These are phyloP conservation scores for Thaumetopoea pityocampa DNA, from an alignment of 1,140 invertebrate genomes.

Conservation along the genomic window DNA sequence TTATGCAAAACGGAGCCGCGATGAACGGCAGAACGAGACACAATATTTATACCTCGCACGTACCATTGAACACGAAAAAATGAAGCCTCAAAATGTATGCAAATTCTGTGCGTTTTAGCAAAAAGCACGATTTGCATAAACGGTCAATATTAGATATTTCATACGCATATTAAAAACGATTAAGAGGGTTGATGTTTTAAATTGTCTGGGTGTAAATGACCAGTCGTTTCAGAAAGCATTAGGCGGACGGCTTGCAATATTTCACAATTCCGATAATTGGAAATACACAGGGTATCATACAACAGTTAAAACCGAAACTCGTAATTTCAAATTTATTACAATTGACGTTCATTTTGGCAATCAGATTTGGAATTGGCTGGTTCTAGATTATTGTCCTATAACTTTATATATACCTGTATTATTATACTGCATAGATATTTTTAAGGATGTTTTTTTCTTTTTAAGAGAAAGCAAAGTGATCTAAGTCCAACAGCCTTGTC, in stretches of 20 bases:
- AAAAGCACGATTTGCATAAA: conserved; percentile 62
- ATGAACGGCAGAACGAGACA: conserved; percentile 42
- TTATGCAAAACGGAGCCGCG: conserved; percentile 47
- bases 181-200: conserved; percentile 25
- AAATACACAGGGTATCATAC: background rate
- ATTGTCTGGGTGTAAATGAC: conserved; percentile 19
- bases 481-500: too few relatives aligned
- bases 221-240: conserved; percentile 6
- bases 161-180: conserved; percentile 48
- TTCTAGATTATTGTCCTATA: too few relatives aligned
- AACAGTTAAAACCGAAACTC: background rate
- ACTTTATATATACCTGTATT: too few relatives aligned
- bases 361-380: too few relatives aligned
- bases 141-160: conserved; percentile 47
- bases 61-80: conserved; percentile 57
- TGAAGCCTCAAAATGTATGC: conserved; percentile 60
- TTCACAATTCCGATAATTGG: conserved; percentile 16
- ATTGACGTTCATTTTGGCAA: too few relatives aligned
- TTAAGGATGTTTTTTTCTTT: too few relatives aligned
- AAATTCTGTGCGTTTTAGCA: conserved; percentile 39
- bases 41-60: conserved; percentile 59
- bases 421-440: too few relatives aligned
- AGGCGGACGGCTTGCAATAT: conserved; percentile 13
- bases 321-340: too few relatives aligned
- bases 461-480: too few relatives aligned